Base-by-base conservation (phyloP, 2,113 vertebrate species). In the Cyprinus carpio region DNA sequence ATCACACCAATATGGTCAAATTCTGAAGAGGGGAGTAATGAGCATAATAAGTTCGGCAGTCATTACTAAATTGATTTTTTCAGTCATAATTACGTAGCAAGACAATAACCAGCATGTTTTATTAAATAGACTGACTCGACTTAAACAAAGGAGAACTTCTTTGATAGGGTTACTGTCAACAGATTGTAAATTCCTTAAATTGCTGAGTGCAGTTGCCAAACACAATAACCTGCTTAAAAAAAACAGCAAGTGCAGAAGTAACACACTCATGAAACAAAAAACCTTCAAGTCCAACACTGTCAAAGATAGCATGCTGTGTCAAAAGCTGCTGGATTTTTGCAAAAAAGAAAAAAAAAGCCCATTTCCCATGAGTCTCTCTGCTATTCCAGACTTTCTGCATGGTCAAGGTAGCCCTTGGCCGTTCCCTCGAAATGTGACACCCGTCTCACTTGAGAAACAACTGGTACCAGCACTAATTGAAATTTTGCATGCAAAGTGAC, bases 391-490 rank as follows among this genome's bases (percentile, higher is more conserved):
- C 89, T 86, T 90, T 93, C 89, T 92, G 89, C 87, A 84, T 79
- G 87, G 90, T 86, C 90, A 91, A 94, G 93, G 92, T 91, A 92
- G 89, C 87, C 64, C 76, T 72, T 85, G 87, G 88, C 92, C 86
- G 86, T 90, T 87, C 87, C 40, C 60, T 89, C 86, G 91, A 94
- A 92, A 94, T 85, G 88, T 80, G 89, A 93, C 90, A 90, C 91
- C 87, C 87, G 8, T 54, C 90, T 87, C 91, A 90, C 87, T 90
- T 91, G 87, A 91, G 87, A 94, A 94, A 94, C 94, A 95, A 95
- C 95, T 94, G 93, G 93, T 94, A 94, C 93, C 94, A 94, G 94
- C 92, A 93, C 94, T 95, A 95, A 95, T 95, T 95, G 93, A 95
- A 93, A 94, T 94, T 95, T 93, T 93, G 93, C 94, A 95, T 95